Evolutionary conservation across 2,797 vertebrate genomes (phyloP).

Genomic region (Gymnoscopelus braueri): DNA sequence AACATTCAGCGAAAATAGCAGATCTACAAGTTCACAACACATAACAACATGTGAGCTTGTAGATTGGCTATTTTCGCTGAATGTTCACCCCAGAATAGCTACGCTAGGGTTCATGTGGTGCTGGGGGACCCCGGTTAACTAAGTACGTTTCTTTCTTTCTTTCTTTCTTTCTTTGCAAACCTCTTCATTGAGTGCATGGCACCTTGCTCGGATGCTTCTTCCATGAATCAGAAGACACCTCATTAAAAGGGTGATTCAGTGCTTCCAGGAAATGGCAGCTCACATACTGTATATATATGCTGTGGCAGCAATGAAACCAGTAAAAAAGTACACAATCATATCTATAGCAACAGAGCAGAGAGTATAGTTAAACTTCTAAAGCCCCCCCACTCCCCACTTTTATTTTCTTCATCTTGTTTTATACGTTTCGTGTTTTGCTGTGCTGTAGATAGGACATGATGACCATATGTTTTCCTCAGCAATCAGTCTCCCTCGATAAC

Average conservation of each 20-base stretch:
- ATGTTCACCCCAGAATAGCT: no score
- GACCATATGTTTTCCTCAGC: slow-evolving; percentile 64
- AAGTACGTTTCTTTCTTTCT: no score
- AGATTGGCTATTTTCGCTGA: no score
- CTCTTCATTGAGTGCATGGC: slow-evolving; percentile 15
- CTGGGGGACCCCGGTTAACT: no score
- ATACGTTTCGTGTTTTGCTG: slow-evolving; percentile 37
- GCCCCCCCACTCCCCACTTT: slow-evolving; percentile 24
- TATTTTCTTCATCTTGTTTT: slow-evolving; percentile 38
- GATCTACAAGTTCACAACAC: no score
- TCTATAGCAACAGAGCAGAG: slow-evolving; percentile 19
- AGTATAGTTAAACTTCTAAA: slow-evolving; percentile 53
- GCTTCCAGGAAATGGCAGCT: neutral
- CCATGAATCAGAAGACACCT: slow-evolving; percentile 16
- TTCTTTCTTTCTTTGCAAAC: neutral
- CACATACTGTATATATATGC: neutral
- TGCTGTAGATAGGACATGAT: slow-evolving; percentile 46
- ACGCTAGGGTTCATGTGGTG: no score
- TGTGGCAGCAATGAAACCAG: slow-evolving; percentile 14
- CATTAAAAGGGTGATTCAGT: slow-evolving; percentile 1
- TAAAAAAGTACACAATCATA: slow-evolving; percentile 2
- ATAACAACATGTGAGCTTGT: no score
- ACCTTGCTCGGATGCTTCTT: slow-evolving; percentile 11
- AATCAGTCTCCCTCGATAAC: slow-evolving; percentile 61
- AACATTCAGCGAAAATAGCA: no score